Evolutionary conservation across 2,113 vertebrate genomes (phyloP), one percentile per base, ranked within the genome.

Genomic region (Phrynocephalus versicolor): DNA sequence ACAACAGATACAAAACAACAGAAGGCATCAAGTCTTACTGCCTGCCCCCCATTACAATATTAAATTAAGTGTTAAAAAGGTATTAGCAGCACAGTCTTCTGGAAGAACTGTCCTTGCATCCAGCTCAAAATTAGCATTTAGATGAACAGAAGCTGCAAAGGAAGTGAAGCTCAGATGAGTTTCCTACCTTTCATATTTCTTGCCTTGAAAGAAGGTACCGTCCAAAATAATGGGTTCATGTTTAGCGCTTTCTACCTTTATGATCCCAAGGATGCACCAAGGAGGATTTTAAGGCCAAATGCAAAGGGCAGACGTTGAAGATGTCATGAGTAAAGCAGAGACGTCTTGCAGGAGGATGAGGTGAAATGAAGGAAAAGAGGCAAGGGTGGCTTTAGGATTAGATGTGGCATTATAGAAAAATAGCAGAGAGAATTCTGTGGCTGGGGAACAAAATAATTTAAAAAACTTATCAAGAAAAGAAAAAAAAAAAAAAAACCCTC

Each of bases 41-140:
- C 90, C 90, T 85, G 87, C 90, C 89, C 81, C 81, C 91, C 88
- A 94, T 95, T 90, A 85, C 80, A 89, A 94, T 93, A 96, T 95
- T 94, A 94, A 95, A 94, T 95, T 94, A 94, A 90, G 80, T 94
- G 91, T 93, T 96, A 89, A 95, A 95, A 94, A 89, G 87, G 87
- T 92, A 95, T 94, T 94, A 94, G 86, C 82, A 64, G 51, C 90
- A 91, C 3, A 81, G 64, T 87, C 83, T 93, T 95, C 0, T 27
- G 85, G 62, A 94, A 93, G 95, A 79, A 85, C 71, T 88, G 88
- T 78, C 25, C 92, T 92, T 86, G 87, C 62, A 81, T 95, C 90
- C 79, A 30, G 1, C 88, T 85, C 0, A 0, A 94, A n/a, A 96
- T 96, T 96, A 95, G 92, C 95, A 96, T 96, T 90, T 94, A 96